These are phyloP conservation scores for Pollicipes pollicipes DNA, from an alignment of 1,140 invertebrate species.

Conservation along the genomic window DNA sequence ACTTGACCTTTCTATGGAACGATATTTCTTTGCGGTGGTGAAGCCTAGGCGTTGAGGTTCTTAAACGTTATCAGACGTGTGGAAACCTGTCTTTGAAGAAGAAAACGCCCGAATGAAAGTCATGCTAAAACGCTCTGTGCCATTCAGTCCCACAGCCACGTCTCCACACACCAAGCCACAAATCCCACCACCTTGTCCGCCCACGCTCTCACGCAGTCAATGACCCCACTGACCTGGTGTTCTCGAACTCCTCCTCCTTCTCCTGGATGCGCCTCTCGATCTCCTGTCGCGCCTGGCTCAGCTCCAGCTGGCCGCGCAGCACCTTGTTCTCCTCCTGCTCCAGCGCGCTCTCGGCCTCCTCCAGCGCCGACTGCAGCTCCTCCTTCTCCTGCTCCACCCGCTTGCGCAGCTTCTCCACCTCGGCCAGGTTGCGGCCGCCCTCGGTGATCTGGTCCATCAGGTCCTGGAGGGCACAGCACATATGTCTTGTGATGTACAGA, in stretches of 20 bases:
- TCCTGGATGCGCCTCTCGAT: conserved; percentile 97
- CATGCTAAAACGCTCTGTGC: neutral
- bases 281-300: conserved; percentile 92
- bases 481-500: no score
- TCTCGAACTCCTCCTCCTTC: conserved; percentile 99
- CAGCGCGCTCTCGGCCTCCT: conserved; percentile 94
- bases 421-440: conserved; percentile 39
- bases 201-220: no score
- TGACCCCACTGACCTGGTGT: conserved; percentile 49
- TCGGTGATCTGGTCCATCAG: conserved; percentile 90
- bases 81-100: no score
- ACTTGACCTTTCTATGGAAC: no score
- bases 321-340: conserved; percentile 99
- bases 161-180: no score
- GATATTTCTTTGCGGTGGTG: no score
- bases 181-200: no score
- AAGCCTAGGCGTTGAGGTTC: no score
- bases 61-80: no score
- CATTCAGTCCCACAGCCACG: neutral
- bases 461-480: conserved; percentile 45
- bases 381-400: conserved; percentile 42
- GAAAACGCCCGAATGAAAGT: no score
- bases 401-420: conserved; percentile 60
- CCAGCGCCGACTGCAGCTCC: conserved; percentile 73
- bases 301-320: conserved; percentile 84